These are phyloP conservation scores for Dryobates pubescens DNA, from an alignment of 2,797 vertebrate species.

Conservation along the genomic window DNA sequence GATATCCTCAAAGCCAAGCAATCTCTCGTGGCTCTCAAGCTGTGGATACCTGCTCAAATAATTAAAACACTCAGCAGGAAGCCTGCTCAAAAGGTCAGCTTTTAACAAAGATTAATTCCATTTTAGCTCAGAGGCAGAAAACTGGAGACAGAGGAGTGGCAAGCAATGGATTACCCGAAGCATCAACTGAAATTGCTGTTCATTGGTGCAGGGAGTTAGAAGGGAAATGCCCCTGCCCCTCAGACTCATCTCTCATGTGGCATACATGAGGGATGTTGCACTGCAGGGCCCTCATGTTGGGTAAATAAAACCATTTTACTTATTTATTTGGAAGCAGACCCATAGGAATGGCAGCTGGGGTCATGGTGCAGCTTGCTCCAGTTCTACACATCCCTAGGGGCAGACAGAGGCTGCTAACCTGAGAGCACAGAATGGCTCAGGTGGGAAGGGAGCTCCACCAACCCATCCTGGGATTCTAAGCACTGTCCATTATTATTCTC, in stretches of 20 bases:
- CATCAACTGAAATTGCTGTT: neutral
- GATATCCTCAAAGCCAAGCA: neutral
- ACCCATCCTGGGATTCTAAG: too few species aligned
- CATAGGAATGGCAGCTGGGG: fast-evolving
- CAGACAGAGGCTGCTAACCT: neutral
- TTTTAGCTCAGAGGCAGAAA: neutral
- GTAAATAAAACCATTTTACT: neutral
- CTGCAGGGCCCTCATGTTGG: neutral
- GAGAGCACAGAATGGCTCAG: too few species aligned
- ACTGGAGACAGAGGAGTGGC: neutral
- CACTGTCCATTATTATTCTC: too few species aligned
- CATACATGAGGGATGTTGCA: too few species aligned
- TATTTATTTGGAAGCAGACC: neutral
- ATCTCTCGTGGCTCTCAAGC: neutral
- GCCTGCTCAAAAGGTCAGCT: slow-evolving; percentile 26
- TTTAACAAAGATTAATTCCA: slow-evolving; percentile 30
- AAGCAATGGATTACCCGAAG: neutral
- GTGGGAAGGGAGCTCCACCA: too few species aligned
- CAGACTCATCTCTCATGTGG: neutral
- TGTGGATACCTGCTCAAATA: slow-evolving; percentile 10
- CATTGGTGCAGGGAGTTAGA: neutral
- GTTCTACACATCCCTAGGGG: neutral
- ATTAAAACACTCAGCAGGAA: slow-evolving; percentile 20
- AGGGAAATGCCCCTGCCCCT: neutral
- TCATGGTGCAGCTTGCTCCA: neutral